Evolutionary conservation across 1,140 invertebrate species (phyloP).

Genomic region (Drosophila triauraria): DNA sequence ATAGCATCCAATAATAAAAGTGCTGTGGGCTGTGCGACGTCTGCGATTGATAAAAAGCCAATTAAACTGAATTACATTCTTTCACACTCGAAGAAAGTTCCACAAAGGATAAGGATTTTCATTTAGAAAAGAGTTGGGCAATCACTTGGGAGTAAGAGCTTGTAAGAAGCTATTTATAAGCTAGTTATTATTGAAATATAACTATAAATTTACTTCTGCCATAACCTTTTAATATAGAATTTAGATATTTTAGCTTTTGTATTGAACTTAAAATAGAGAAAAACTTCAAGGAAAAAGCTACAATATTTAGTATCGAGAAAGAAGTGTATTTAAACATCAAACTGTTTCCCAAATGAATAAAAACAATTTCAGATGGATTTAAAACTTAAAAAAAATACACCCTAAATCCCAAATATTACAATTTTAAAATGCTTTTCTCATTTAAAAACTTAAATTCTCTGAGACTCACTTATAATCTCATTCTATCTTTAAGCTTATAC

Average conservation of each 20-base stretch:
- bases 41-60: conserved; percentile 78
- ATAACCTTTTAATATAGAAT: too few species aligned
- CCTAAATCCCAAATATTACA: too few species aligned
- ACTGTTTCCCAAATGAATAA: too few species aligned
- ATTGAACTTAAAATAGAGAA: too few species aligned
- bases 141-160: neutral
- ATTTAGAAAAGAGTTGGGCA: conserved; percentile 5
- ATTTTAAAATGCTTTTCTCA: too few species aligned
- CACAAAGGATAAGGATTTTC: conserved; percentile 15
- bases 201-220: neutral
- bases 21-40: conserved; percentile 56
- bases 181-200: neutral
- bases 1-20: conserved; percentile 31
- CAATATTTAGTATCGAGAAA: too few species aligned
- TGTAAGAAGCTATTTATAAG: neutral
- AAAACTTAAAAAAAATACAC: too few species aligned
- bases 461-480: neutral
- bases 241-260: too few species aligned
- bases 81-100: conserved; percentile 10
- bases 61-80: conserved; percentile 63
- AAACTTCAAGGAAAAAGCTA: too few species aligned
- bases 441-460: neutral
- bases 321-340: too few species aligned
- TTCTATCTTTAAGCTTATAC: neutral
- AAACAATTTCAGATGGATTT: too few species aligned